A percentile compares a stretch with the other conserved stretches of the same genome.
These are phyloP conservation scores for Rhincodon typus DNA, from an alignment of 2,797 vertebrate species.

Conservation along the genomic window DNA sequence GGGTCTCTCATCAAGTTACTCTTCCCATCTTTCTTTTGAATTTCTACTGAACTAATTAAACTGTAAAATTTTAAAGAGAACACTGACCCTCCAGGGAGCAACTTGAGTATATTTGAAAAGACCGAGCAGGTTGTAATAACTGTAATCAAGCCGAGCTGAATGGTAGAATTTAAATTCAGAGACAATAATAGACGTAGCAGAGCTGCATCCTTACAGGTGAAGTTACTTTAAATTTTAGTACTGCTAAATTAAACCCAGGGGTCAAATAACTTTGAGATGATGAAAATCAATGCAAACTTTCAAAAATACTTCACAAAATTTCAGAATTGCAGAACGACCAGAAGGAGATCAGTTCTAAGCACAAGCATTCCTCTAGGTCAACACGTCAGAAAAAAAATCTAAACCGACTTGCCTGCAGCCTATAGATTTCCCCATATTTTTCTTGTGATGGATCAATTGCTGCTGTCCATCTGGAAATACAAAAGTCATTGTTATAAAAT, in stretches of 20 bases:
- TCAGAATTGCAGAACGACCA: neutral
- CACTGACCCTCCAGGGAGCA: neutral
- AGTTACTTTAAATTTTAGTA: neutral
- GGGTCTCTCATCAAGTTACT: neutral
- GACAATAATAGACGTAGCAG: no score
- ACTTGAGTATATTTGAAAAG: neutral
- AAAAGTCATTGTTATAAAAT: conserved; percentile 42
- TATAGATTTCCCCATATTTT: conserved; percentile 58
- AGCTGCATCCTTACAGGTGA: neutral
- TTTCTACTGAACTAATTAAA: neutral
- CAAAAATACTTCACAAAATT: neutral
- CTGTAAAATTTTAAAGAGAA: neutral
- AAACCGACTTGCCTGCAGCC: conserved; percentile 57
- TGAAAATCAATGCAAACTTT: neutral
- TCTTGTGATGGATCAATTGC: conserved; percentile 59
- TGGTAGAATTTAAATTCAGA: neutral
- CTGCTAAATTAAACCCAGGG: neutral
- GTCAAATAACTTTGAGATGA: neutral
- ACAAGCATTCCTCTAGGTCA: neutral
- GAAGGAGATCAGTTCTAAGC: neutral
- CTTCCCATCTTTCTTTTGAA: neutral
- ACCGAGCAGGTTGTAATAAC: neutral
- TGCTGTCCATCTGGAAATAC: conserved; percentile 57
- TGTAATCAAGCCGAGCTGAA: neutral
- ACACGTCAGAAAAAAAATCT: neutral